Conservation (phyloP, 2,888 invertebrate genomes). For the Leptinotarsa tumamoca region DNA sequence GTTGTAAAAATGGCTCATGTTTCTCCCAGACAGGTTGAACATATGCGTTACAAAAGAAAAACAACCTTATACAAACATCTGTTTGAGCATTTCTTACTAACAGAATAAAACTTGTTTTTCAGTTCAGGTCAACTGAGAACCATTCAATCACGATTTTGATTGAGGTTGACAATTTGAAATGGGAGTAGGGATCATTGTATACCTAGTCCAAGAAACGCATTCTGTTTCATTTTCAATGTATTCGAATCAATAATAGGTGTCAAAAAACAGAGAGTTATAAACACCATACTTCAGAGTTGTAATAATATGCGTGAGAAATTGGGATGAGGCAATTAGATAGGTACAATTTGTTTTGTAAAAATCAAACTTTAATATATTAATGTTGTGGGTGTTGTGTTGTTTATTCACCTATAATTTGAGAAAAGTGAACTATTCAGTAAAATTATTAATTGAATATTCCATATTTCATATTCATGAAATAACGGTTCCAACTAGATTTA, state of each 20-base stretch:
- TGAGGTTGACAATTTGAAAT: slow-evolving; percentile 56
- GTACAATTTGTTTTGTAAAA: not conserved
- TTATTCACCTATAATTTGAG: not conserved
- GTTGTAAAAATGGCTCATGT: slow-evolving; percentile 43
- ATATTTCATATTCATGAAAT: not conserved
- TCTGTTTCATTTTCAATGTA: not conserved
- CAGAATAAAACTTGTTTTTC: slow-evolving; percentile 52
- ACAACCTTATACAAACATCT: slow-evolving; percentile 34
- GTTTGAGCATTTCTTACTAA: slow-evolving; percentile 28
- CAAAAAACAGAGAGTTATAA: not conserved
- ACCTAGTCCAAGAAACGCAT: not conserved
- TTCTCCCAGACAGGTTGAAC: slow-evolving; percentile 43
- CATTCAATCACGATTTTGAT: slow-evolving; percentile 56
- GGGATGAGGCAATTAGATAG: not conserved
- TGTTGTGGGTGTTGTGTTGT: no score
- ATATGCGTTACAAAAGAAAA: slow-evolving; percentile 33
- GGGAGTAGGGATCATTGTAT: slow-evolving; percentile 14
- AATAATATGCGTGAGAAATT: not conserved
- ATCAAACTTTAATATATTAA: no score
- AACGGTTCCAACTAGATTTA: not conserved
- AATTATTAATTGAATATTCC: not conserved
- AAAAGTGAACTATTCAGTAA: not conserved
- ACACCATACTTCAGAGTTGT: not conserved
- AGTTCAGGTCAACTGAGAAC: slow-evolving; percentile 48
- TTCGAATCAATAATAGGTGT: slow-evolving; percentile 11